Evolutionary conservation across 2,113 vertebrate species (phyloP).

Genomic region (Chlamydotis undulata): DNA sequence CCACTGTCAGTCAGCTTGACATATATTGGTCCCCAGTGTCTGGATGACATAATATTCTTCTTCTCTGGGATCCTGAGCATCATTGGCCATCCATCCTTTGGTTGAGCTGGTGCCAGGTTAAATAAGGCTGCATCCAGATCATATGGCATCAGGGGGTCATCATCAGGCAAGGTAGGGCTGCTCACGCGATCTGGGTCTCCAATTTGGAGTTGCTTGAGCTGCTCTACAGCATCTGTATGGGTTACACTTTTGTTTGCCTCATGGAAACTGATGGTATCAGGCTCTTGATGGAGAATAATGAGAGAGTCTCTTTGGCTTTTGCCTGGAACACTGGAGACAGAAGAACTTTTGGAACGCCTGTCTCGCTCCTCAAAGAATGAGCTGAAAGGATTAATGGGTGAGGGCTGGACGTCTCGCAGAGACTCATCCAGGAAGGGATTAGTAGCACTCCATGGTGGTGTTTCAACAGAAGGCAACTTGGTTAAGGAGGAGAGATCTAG

Average conservation of each 20-base stretch:
- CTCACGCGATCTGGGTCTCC: slow-evolving; percentile 77
- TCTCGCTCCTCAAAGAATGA: slow-evolving; percentile 84
- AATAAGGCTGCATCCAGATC: slow-evolving; percentile 59
- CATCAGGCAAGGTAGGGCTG: slow-evolving; percentile 73
- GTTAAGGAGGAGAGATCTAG: slow-evolving; percentile 75
- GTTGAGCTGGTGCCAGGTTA: slow-evolving; percentile 60
- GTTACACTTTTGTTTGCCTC: slow-evolving; percentile 61
- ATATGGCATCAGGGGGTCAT: slow-evolving; percentile 72
- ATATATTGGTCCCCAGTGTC: slow-evolving; percentile 92
- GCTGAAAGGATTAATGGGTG: slow-evolving; percentile 89
- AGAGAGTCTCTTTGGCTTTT: slow-evolving; percentile 80
- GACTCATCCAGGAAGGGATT: slow-evolving; percentile 88
- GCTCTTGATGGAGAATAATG: slow-evolving; percentile 73
- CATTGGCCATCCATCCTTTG: slow-evolving; percentile 87
- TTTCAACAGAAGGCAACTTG: slow-evolving; percentile 70
- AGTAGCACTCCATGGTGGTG: slow-evolving; percentile 81
- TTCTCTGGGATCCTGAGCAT: slow-evolving; percentile 93
- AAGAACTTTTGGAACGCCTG: slow-evolving; percentile 69
- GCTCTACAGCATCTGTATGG: slow-evolving; percentile 77
- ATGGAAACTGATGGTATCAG: slow-evolving; percentile 72
- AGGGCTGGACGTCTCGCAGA: slow-evolving; percentile 83
- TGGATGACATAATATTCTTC: slow-evolving; percentile 94
- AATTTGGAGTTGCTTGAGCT: slow-evolving; percentile 82
- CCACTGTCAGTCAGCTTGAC: slow-evolving; percentile 79
- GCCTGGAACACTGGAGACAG: slow-evolving; percentile 55